Conservation (phyloP, 2,888 invertebrate genomes). For the Heliconius ethilla region DNA sequence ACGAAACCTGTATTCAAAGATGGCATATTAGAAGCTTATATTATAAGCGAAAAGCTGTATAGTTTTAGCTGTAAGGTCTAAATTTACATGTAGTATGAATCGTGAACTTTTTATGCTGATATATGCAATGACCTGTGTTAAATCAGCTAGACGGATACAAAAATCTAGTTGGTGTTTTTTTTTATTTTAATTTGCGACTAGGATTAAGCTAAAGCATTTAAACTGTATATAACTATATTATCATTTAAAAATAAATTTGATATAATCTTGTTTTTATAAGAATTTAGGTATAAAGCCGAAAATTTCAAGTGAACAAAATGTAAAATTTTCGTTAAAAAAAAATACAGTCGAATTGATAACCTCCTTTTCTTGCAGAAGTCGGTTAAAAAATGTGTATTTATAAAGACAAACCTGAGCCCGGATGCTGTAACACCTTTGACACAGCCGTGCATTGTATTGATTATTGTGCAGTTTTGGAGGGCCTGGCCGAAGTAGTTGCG, state of each 20-base stretch:
- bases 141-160: conserved; percentile 23
- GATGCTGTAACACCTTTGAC: conserved; percentile 8
- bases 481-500: conserved; percentile 8
- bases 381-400: neutral
- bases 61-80: neutral
- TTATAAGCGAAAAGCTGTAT: conserved; percentile 6
- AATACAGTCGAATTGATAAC: no score
- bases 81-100: conserved; percentile 8
- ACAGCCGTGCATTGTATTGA: conserved; percentile 18
- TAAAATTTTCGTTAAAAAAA: neutral
- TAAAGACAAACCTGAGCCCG: neutral
- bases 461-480: conserved; percentile 18
- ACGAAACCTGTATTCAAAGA: neutral
- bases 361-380: no score
- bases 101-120: conserved; percentile 39
- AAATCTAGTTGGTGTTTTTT: conserved; percentile 17
- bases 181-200: conserved; percentile 2
- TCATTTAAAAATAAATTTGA: neutral
- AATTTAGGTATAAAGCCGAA: neutral
- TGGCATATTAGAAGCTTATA: neutral
- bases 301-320: neutral
- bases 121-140: conserved; percentile 38
- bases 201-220: neutral
- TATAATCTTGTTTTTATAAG: neutral
- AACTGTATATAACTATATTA: neutral